A percentile compares a stretch with the other conserved stretches of the same genome.
Conservation (phyloP, 53 echinoderm and acorn worm genomes). For the Echinometra lucunter region DNA sequence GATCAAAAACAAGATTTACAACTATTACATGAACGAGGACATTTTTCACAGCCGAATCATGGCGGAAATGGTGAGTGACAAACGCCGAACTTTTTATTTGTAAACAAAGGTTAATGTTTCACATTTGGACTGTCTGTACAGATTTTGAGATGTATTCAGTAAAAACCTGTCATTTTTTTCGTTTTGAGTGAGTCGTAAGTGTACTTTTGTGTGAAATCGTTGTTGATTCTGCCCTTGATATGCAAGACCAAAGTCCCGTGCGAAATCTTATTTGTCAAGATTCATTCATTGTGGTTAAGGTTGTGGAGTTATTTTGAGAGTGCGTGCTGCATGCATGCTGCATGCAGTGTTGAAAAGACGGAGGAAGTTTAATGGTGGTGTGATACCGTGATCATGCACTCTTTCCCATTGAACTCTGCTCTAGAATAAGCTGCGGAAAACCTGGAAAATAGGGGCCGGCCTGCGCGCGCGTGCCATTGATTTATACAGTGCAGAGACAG, state of each 20-base stretch:
- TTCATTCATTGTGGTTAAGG: not conserved
- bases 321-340: not conserved
- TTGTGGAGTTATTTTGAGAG: not conserved
- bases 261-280: not conserved
- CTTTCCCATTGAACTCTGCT: too few species aligned
- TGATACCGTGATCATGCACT: too few species aligned
- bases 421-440: too few species aligned
- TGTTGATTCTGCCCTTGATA: not conserved
- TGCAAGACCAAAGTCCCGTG: not conserved
- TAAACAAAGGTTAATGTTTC: constrained; percentile 54
- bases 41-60: constrained; percentile 42
- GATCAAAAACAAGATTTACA: not conserved
- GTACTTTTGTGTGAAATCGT: not conserved
- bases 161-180: not conserved
- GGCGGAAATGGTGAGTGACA: constrained; percentile 69
- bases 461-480: too few species aligned
- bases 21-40: constrained; percentile 27
- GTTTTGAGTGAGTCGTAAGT: not conserved
- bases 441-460: too few species aligned
- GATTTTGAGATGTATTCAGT: not conserved
- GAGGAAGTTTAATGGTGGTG: too few species aligned
- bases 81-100: constrained; percentile 44
- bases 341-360: not conserved
- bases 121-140: not conserved
- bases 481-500: too few species aligned